Evolutionary conservation across 1,140 invertebrate species (phyloP), one percentile per base, ranked within the genome.

Genomic region (Eueides isabella): DNA sequence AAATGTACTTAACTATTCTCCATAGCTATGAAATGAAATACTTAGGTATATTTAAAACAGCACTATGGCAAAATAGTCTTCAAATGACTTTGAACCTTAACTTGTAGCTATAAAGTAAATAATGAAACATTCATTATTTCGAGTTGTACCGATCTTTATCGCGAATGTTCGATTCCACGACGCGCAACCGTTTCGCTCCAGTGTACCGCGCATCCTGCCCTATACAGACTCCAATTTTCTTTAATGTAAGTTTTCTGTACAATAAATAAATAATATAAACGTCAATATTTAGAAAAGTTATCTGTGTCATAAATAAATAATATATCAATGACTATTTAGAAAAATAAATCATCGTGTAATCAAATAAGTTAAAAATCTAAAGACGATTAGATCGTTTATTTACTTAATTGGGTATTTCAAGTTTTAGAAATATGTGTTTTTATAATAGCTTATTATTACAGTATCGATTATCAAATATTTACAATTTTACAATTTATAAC

Each of bases 151-250:
- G 41, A 63, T 44, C 14, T n/a, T 55, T 71, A 64, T 83, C 79
- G 63, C 74, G 73, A 82, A 82, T 78, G 76, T 84, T 88, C 83
- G 75, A 75, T 73, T 82, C 87, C 81, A 67, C 84, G 81, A 85
- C 84, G 87, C 91, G 86, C 87, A 89, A 89, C 91, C 87, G 91
- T 91, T 85, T 87, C 88, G 91, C 89, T 92, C 87, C 88, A 92
- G 76, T 90, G 88, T 92, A 79, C 85, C 91, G 89, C 88, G 84
- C 84, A 91, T 92, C 91, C 90, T 90, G 88, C 82, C 48, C 82
- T 84, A 64, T 78, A 88, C 82, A 87, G 81, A 83, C 79, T 85
- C 74, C 85, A 86, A 88, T 87, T 90, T 89, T 89, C 87, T 80
- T 74, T 55, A 55, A 55, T 4, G 48, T 26, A 55, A 55, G 1